phyloP scores from a whole-genome alignment of 2,797 vertebrate genomes.

The Centropyge bicolor region DNA sequence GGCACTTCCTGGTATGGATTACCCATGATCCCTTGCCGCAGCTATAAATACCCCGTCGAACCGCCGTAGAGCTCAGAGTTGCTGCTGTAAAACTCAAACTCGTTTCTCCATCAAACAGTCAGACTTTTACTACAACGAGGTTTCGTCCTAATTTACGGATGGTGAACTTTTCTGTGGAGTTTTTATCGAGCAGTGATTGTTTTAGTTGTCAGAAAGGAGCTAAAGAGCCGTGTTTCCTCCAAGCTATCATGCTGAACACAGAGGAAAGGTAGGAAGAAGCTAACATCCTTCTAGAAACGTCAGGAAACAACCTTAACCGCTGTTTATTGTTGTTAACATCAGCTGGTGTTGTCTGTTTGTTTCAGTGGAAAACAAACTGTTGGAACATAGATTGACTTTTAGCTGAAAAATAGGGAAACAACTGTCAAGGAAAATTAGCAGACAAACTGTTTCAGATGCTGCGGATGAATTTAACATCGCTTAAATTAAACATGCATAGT shows the following conservation, averaged over 20 bases:
- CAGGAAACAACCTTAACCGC: background rate
- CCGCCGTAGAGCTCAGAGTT: accelerated
- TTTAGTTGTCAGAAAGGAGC: slow-evolving; percentile 73
- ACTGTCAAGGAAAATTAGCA: background rate
- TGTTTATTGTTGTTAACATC: background rate
- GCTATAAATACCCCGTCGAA: slow-evolving; percentile 54
- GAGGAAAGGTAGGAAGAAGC: slow-evolving; percentile 83
- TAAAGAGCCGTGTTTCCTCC: slow-evolving; percentile 56
- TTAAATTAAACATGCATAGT: background rate
- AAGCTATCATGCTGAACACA: slow-evolving; percentile 82
- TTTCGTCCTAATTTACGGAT: slow-evolving; percentile 64
- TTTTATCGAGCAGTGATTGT: slow-evolving; percentile 74
- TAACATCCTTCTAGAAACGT: background rate
- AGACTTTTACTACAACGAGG: background rate
- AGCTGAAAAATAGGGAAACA: background rate
- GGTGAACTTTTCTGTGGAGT: slow-evolving; percentile 78
- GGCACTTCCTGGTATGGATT: slow-evolving; percentile 32
- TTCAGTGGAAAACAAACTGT: background rate
- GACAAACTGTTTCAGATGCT: background rate
- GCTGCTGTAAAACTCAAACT: accelerated
- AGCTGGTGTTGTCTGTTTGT: background rate
- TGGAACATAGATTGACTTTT: accelerated
- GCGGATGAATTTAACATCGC: background rate
- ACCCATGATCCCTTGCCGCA: slow-evolving; percentile 66
- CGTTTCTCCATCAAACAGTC: accelerated